These are phyloP conservation scores for Phalloptychus januarius DNA, from an alignment of 2,797 vertebrate species.

Conservation along the genomic window DNA sequence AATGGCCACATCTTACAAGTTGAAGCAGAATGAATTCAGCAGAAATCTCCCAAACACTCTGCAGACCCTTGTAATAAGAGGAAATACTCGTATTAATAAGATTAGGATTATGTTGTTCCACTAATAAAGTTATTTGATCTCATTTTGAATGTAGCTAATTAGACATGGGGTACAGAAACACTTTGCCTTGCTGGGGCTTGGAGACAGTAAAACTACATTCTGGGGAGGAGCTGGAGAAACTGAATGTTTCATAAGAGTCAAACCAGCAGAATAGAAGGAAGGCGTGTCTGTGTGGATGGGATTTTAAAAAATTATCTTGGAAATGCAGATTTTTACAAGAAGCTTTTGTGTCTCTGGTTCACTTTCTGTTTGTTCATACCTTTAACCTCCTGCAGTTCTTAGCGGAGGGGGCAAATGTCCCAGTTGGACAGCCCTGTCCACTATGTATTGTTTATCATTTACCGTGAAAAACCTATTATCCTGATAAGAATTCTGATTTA, in stretches of 20 bases:
- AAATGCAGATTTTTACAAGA: not conserved
- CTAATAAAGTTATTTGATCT: conserved; percentile 30
- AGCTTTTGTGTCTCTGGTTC: not conserved
- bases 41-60: not conserved
- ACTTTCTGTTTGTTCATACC: not conserved
- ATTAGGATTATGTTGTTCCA: not conserved
- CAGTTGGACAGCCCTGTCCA: too few species aligned
- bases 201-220: not conserved
- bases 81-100: not conserved
- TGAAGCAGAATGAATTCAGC: not conserved
- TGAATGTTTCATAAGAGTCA: not conserved
- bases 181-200: not conserved
- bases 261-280: not conserved
- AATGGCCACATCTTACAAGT: not conserved
- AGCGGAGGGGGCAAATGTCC: too few species aligned
- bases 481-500: too few species aligned
- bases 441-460: too few species aligned
- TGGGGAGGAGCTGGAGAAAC: not conserved
- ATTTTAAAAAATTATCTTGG: not conserved
- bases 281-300: not conserved
- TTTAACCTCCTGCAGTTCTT: not conserved
- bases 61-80: not conserved
- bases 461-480: too few species aligned
- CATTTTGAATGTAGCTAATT: conserved; percentile 31
- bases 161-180: conserved; percentile 4